These are phyloP conservation scores for Camponotus fellah DNA, from an alignment of 2,888 invertebrate species.

Conservation along the genomic window DNA sequence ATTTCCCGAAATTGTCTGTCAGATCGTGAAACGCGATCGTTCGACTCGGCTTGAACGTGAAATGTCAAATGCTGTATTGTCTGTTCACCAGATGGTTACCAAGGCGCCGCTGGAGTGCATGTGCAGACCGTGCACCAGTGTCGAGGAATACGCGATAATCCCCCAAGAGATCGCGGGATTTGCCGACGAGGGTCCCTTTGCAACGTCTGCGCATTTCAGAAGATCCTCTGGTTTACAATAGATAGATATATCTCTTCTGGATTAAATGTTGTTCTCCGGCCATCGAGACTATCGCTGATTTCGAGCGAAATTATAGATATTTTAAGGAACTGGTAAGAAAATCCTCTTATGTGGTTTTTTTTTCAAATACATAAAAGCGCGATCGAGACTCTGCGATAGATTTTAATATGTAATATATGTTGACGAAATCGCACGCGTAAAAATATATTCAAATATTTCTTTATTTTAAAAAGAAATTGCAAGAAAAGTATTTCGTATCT, in stretches of 20 bases:
- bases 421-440: slow-evolving; percentile 30
- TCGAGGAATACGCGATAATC: slow-evolving; percentile 95
- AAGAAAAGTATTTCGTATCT: neutral
- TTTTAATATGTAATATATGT: neutral
- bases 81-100: slow-evolving; percentile 91
- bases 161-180: slow-evolving; percentile 97
- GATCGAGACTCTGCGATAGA: neutral
- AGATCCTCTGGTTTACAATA: slow-evolving; percentile 87
- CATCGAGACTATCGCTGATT: neutral
- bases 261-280: neutral
- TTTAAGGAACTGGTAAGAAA: neutral
- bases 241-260: neutral
- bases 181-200: slow-evolving; percentile 92
- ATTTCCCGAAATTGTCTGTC: neutral
- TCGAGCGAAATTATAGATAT: too few species aligned
- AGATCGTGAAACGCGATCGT: neutral
- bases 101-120: slow-evolving; percentile 97
- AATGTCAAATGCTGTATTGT: neutral
- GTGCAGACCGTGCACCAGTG: slow-evolving; percentile 96
- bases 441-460: neutral
- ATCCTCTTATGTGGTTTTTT: neutral
- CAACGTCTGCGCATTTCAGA: slow-evolving; percentile 91
- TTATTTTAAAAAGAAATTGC: too few species aligned
- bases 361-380: neutral
- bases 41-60: neutral